Evolutionary conservation across 2,797 vertebrate species (phyloP).

Genomic region (Enteromius thamalakanensis): DNA sequence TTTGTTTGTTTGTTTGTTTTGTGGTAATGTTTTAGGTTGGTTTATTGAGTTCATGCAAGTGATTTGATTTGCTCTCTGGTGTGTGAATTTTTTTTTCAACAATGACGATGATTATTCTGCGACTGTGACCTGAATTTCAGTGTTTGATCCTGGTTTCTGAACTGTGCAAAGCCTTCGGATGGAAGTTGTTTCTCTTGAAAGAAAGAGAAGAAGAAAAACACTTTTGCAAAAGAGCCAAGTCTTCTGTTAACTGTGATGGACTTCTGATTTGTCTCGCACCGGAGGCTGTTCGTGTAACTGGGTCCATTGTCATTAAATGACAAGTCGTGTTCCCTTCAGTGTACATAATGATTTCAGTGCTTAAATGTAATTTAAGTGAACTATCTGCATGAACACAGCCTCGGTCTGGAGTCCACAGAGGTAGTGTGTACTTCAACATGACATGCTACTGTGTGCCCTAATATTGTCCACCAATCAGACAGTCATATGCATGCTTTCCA

Average conservation of each 20-base stretch:
- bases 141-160: slow-evolving; percentile 62
- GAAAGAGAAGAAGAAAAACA: slow-evolving; percentile 52
- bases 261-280: slow-evolving; percentile 58
- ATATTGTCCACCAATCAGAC: slow-evolving; percentile 68
- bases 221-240: slow-evolving; percentile 58
- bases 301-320: slow-evolving; percentile 64
- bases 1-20: slow-evolving; percentile 73
- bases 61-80: slow-evolving; percentile 68
- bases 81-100: slow-evolving; percentile 65
- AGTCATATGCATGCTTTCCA: slow-evolving; percentile 58
- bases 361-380: slow-evolving; percentile 79
- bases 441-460: slow-evolving; percentile 69
- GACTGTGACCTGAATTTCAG: slow-evolving; percentile 73
- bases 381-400: slow-evolving; percentile 82
- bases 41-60: slow-evolving; percentile 71
- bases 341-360: slow-evolving; percentile 76
- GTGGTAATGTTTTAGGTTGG: slow-evolving; percentile 73
- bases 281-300: slow-evolving; percentile 50
- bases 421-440: slow-evolving; percentile 76
- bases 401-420: slow-evolving; percentile 74
- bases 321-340: slow-evolving; percentile 68
- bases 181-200: slow-evolving; percentile 54
- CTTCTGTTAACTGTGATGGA: slow-evolving; percentile 72
- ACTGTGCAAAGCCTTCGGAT: slow-evolving; percentile 51
- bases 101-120: slow-evolving; percentile 66